Base-by-base conservation (phyloP, 2,797 vertebrate genomes). In the Syndactyla subalaris region DNA sequence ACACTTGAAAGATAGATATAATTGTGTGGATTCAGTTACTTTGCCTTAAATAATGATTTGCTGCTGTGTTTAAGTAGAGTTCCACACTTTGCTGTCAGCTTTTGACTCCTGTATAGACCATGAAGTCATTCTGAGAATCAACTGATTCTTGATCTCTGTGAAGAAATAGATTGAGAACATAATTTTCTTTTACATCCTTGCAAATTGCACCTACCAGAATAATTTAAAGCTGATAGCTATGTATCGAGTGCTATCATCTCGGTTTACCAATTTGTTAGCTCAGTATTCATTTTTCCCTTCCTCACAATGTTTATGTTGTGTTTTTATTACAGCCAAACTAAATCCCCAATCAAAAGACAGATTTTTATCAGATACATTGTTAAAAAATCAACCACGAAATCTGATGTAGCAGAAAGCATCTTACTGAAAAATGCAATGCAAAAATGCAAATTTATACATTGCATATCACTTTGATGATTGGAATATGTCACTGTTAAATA, bases 371-470 rank as follows among this genome's bases (percentile, higher is more conserved):
- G 39, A 66, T 20, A 54, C 4, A 27, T 61, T 89, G 22, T 68
- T 91, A 70, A 75, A 88, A 58, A 88, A 43, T 12, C 49, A 89
- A 5, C 1, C 1, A 14, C n/a, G 55, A 65, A 61, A 59, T 41
- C 30, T 43, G 36, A 80, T 76, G 49, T 81, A 66, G 30, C 66
- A 58, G 41, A 76, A 86, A 79, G 61, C 9, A 66, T 32, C 87
- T 88, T 63, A 58, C 43, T 45, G 70, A 94, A 91, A 95, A 87
- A 88, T 62, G 55, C 32, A 93, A 65, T 6, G 72, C 27, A 91
- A 72, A 90, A 88, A 91, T 89, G 85, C 57, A 93, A 59, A 92
- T 92, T 82, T 89, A 89, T 83, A 89, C 81, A 81, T n/a, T 89
- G 39, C 52, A 23, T 76, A 79, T 92, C 36, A 72, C 11, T 87